These are phyloP conservation scores for Chloroclysta siterata DNA, from an alignment of 2,888 invertebrate species.

Conservation along the genomic window DNA sequence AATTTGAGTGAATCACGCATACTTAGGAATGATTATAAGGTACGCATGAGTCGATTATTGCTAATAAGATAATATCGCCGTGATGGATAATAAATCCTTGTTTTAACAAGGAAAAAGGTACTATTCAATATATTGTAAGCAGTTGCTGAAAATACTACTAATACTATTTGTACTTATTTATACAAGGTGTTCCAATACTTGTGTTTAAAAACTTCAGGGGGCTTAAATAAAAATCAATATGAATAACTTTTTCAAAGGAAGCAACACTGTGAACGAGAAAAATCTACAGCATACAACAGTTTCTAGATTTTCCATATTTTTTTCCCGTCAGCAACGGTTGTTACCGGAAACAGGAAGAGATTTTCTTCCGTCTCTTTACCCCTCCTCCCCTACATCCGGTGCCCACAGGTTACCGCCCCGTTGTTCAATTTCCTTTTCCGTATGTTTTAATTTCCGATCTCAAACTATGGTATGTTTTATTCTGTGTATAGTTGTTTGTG, in stretches of 20 bases:
- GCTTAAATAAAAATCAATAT: too few relatives aligned
- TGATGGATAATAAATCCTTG: neutral
- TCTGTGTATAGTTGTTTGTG: slow-evolving; percentile 35
- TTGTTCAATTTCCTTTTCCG: slow-evolving; percentile 82
- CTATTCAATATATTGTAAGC: too few relatives aligned
- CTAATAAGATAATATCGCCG: neutral
- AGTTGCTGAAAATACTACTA: too few relatives aligned
- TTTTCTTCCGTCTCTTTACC: slow-evolving; percentile 57
- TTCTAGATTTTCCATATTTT: slow-evolving; percentile 16
- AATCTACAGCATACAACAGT: too few relatives aligned
- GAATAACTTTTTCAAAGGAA: too few relatives aligned
- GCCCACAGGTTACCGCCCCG: slow-evolving; percentile 61
- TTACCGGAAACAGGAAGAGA: slow-evolving; percentile 71
- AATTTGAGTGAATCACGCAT: neutral
- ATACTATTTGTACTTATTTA: too few relatives aligned
- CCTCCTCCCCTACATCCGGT: slow-evolving; percentile 65
- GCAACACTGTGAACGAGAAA: too few relatives aligned
- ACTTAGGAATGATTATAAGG: neutral
- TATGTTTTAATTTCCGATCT: slow-evolving; percentile 79
- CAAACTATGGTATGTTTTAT: slow-evolving; percentile 70
- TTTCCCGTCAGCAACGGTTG: slow-evolving; percentile 38
- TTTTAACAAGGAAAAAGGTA: neutral
- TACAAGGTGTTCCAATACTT: too few relatives aligned
- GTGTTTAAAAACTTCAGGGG: too few relatives aligned
- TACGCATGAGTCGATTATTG: neutral